Evolutionary conservation across 2,888 invertebrate species (phyloP).

Genomic region (Diarsia brunnea): DNA sequence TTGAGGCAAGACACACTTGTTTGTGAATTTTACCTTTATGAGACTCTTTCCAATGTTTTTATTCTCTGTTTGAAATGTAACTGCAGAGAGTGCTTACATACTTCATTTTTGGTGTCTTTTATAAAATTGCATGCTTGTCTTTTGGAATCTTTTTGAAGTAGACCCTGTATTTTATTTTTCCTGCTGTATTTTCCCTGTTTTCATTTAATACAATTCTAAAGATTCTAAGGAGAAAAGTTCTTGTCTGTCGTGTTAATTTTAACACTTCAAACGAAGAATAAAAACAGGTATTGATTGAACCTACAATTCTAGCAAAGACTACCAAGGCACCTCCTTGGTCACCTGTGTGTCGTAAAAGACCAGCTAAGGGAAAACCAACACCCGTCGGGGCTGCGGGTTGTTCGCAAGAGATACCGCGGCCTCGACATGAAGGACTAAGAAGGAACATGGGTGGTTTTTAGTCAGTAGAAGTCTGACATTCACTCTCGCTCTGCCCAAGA

Average conservation of each 20-base stretch:
- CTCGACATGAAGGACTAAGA: no score
- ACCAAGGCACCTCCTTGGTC: background rate
- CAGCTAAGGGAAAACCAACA: background rate
- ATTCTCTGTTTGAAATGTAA: slow-evolving; percentile 54
- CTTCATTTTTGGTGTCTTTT: slow-evolving; percentile 32
- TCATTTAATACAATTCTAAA: background rate
- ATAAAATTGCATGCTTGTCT: slow-evolving; percentile 3
- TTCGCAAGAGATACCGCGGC: no score
- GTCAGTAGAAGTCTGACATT: no score
- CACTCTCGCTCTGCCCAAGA: no score
- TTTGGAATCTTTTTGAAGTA: slow-evolving; percentile 44
- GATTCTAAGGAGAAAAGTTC: no score
- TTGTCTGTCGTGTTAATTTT: background rate
- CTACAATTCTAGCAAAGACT: background rate
- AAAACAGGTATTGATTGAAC: background rate
- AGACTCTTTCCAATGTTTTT: slow-evolving; percentile 57
- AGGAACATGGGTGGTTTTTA: no score
- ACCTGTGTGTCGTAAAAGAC: slow-evolving; percentile 5
- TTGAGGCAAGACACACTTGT: slow-evolving; percentile 78
- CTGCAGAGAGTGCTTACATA: slow-evolving; percentile 33
- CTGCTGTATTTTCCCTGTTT: background rate
- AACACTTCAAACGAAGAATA: background rate
- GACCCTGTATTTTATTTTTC: background rate
- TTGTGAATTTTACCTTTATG: slow-evolving; percentile 75
- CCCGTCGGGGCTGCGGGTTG: no score